Evolutionary conservation across 2,888 invertebrate genomes (phyloP).

Genomic region (Melieria crassipennis): DNA sequence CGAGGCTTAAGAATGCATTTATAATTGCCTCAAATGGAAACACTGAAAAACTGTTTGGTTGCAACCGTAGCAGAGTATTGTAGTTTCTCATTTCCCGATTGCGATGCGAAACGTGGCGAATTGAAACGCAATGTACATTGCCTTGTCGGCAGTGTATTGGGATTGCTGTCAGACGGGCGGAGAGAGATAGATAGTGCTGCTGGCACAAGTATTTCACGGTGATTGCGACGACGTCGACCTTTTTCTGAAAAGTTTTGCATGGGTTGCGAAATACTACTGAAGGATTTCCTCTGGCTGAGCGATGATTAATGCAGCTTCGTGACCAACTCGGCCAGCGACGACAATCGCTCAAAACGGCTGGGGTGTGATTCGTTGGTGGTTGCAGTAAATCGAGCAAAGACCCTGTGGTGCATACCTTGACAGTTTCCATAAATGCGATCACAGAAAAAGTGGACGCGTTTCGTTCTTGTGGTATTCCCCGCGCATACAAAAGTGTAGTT

Average conservation of each 20-base stretch:
- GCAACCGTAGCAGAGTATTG: too few species aligned
- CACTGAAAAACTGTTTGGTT: too few species aligned
- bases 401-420: neutral
- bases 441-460: neutral
- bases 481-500: neutral
- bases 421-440: neutral
- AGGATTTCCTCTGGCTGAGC: neutral
- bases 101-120: too few species aligned
- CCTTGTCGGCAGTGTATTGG: neutral
- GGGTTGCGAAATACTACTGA: constrained; percentile 17
- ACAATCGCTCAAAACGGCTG: too few species aligned
- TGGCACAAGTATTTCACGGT: neutral
- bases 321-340: too few species aligned
- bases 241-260: constrained; percentile 10
- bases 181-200: neutral
- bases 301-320: neutral
- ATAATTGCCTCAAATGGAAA: too few species aligned
- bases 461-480: neutral
- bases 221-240: neutral
- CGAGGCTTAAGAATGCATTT: too few species aligned
- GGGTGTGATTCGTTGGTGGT: too few species aligned
- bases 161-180: neutral
- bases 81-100: too few species aligned
- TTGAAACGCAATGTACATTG: too few species aligned
- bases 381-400: neutral